These are phyloP conservation scores for Pachymerium ferrugineum DNA, from an alignment of 2,888 invertebrate species.

Conservation along the genomic window DNA sequence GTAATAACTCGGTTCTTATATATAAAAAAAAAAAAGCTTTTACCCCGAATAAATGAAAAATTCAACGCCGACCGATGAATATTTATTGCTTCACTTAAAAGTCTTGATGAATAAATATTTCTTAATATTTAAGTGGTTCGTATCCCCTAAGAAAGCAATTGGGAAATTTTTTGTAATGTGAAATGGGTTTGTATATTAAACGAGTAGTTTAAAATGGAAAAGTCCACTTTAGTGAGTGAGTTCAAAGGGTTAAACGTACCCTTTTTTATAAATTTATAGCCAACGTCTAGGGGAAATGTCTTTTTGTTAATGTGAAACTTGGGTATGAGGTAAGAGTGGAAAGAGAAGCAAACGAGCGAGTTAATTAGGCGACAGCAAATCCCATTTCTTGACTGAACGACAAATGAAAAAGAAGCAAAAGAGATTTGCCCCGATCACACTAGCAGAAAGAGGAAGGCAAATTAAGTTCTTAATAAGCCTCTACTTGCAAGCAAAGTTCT, in stretches of 20 bases:
- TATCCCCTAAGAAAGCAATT: background rate
- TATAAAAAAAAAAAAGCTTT: no score
- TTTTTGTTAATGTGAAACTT: background rate
- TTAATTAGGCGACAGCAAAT: constrained; percentile 25
- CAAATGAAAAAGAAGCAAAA: constrained; percentile 25
- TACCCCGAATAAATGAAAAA: background rate
- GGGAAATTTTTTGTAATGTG: background rate
- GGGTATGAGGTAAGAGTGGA: constrained; percentile 2
- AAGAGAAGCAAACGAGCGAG: background rate
- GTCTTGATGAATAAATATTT: background rate
- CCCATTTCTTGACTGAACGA: constrained; percentile 22
- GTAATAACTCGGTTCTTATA: no score
- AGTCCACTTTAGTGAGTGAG: background rate
- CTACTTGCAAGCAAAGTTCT: background rate
- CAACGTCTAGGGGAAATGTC: background rate
- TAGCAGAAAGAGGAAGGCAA: background rate
- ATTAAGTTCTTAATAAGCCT: constrained; percentile 14
- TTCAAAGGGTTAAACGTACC: background rate
- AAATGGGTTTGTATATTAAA: background rate
- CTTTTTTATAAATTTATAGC: background rate
- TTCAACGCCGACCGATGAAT: background rate
- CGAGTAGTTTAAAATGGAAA: background rate
- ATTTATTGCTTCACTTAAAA: background rate
- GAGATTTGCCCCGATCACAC: constrained; percentile 23
- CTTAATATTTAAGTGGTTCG: background rate